A percentile compares a stretch with the other conserved stretches of the same genome.
These are phyloP conservation scores for Drosophila sp. DNA, from an alignment of 1,140 invertebrate genomes.

Conservation along the genomic window DNA sequence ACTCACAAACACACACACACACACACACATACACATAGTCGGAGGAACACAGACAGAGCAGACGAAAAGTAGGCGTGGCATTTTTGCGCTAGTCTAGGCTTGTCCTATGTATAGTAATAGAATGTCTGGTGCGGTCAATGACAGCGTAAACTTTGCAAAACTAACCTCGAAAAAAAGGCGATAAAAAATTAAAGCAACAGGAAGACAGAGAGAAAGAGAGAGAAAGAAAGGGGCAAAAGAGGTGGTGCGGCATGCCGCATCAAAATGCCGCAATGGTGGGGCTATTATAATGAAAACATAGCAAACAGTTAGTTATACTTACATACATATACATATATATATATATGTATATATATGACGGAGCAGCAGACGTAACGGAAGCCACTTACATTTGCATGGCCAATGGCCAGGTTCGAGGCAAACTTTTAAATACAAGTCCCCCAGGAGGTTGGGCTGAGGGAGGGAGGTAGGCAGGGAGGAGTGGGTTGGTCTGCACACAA, in stretches of 20 bases:
- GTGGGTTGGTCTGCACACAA: no score
- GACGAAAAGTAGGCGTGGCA: slow-evolving; percentile 30
- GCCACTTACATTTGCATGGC: slow-evolving; percentile 57
- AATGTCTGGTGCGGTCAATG: slow-evolving; percentile 63
- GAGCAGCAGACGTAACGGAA: slow-evolving; percentile 20
- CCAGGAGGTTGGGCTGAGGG: background rate
- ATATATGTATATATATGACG: background rate
- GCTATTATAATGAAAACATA: slow-evolving; percentile 75
- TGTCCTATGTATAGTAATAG: slow-evolving; percentile 44
- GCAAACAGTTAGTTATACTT: slow-evolving; percentile 28
- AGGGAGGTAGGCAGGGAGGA: no score
- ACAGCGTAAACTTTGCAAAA: slow-evolving; percentile 72
- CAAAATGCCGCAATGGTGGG: slow-evolving; percentile 72
- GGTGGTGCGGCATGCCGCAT: slow-evolving; percentile 48
- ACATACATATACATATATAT: no score
- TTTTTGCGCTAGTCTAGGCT: slow-evolving; percentile 34
- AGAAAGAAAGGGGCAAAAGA: background rate
- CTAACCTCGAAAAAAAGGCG: slow-evolving; percentile 63
- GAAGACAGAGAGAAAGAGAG: slow-evolving; percentile 17
- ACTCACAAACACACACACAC: slow-evolving; percentile 41
- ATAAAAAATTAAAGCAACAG: slow-evolving; percentile 79
- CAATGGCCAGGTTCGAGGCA: slow-evolving; percentile 36
- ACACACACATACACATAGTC: slow-evolving; percentile 37
- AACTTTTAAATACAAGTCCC: slow-evolving; percentile 48
- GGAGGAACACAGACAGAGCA: slow-evolving; percentile 9